A percentile compares a stretch with the other conserved stretches of the same genome.
Conservation (phyloP, 2,888 invertebrate species). For the Argyra leucocephala region DNA sequence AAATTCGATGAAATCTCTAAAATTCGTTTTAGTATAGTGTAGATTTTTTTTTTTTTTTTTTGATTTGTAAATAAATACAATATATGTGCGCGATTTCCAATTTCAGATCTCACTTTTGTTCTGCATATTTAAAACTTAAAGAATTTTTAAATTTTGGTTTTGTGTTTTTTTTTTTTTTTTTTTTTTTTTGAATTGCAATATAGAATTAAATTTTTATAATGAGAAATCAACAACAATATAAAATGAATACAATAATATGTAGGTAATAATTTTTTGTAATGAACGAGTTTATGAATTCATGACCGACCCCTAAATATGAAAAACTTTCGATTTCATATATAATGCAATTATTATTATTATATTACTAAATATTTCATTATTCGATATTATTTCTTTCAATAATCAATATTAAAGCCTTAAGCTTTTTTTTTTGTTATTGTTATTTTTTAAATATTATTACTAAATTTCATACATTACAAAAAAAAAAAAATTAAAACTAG, state of each 20-base stretch:
- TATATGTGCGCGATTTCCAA: too few species aligned
- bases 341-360: background rate
- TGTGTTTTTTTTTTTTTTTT: too few species aligned
- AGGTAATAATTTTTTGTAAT: too few species aligned
- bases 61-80: too few species aligned
- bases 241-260: too few species aligned
- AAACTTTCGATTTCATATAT: slow-evolving; percentile 3
- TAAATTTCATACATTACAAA: too few species aligned
- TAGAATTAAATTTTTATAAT: background rate
- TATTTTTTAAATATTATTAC: too few species aligned
- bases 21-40: background rate
- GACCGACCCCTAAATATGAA: background rate
- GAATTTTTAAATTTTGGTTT: too few species aligned
- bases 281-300: background rate
- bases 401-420: background rate
- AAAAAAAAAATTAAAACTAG: background rate
- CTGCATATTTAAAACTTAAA: too few species aligned
- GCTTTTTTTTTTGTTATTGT: background rate
- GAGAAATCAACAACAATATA: background rate
- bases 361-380: background rate
- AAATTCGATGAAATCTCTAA: background rate
- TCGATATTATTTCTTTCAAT: background rate
- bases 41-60: background rate
- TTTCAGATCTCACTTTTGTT: too few species aligned
- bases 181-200: background rate